phyloP scores from a whole-genome alignment of 2,113 vertebrate genomes.

The Gulo gulo region DNA sequence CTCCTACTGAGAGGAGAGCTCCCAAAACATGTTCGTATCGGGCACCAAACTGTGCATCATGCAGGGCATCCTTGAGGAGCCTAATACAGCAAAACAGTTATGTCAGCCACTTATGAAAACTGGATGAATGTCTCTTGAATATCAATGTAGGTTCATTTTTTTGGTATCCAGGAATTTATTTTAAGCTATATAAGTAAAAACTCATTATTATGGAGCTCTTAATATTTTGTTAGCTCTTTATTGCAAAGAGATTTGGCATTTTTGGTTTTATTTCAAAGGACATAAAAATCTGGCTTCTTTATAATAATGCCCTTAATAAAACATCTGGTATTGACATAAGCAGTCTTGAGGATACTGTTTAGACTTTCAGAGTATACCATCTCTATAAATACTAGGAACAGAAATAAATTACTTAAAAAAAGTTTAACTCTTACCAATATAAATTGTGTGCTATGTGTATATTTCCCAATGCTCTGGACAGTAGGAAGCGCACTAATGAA shows the following conservation, averaged over 20 bases:
- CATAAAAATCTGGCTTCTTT: background rate
- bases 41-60: slow-evolving; percentile 90
- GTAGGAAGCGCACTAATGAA: slow-evolving; percentile 91
- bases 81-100: slow-evolving; percentile 82
- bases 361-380: background rate
- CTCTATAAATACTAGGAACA: slow-evolving; percentile 8
- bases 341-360: background rate
- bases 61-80: slow-evolving; percentile 95
- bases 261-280: slow-evolving; percentile 44
- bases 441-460: slow-evolving; percentile 93
- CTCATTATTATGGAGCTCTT: slow-evolving; percentile 2
- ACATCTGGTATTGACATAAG: slow-evolving; percentile 1
- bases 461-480: slow-evolving; percentile 93
- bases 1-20: slow-evolving; percentile 93
- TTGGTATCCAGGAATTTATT: background rate
- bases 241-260: background rate
- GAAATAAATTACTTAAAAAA: slow-evolving; percentile 38
- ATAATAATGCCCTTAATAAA: slow-evolving; percentile 26
- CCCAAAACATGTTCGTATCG: slow-evolving; percentile 93
- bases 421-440: slow-evolving; percentile 90
- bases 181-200: slow-evolving; percentile 46
- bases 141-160: slow-evolving; percentile 9
- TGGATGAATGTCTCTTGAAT: background rate
- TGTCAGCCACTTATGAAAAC: slow-evolving; percentile 17
- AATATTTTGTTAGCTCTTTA: background rate